These are phyloP conservation scores for Sphaerophoria rueppellii DNA, from an alignment of 2,888 invertebrate species.

Conservation along the genomic window DNA sequence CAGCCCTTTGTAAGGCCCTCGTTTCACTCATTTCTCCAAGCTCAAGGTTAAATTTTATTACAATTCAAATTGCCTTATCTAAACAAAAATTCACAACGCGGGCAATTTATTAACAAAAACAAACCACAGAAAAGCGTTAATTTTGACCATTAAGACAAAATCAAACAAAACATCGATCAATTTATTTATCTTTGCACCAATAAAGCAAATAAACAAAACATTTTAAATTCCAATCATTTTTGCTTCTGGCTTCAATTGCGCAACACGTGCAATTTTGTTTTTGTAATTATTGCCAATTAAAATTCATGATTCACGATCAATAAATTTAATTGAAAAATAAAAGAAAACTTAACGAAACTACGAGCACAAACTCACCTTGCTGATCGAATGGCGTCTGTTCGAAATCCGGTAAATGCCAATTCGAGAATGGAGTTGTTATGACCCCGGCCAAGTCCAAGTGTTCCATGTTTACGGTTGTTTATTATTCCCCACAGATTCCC, in stretches of 20 bases:
- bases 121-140: not conserved
- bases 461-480: slow-evolving; percentile 77
- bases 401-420: slow-evolving; percentile 79
- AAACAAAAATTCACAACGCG: not conserved
- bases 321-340: slow-evolving; percentile 9
- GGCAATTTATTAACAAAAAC: not conserved
- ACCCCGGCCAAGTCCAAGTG: slow-evolving; percentile 81
- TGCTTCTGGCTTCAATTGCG: slow-evolving; percentile 7
- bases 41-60: slow-evolving; percentile 38
- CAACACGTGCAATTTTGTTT: not conserved
- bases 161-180: slow-evolving; percentile 7
- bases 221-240: not conserved
- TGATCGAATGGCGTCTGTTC: slow-evolving; percentile 76
- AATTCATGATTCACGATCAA: slow-evolving; percentile 12
- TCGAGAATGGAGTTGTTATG: slow-evolving; percentile 76
- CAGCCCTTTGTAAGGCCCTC: slow-evolving; percentile 12
- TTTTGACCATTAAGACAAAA: too few species aligned
- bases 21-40: slow-evolving; percentile 1
- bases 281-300: slow-evolving; percentile 15
- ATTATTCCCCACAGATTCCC: not conserved
- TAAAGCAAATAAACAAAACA: slow-evolving; percentile 4
- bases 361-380: slow-evolving; percentile 78
- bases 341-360: slow-evolving; percentile 10
- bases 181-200: slow-evolving; percentile 28
- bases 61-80: slow-evolving; percentile 5